These are phyloP conservation scores for Semnopithecus entellus DNA, from an alignment of 2,113 vertebrate species.

Conservation along the genomic window DNA sequence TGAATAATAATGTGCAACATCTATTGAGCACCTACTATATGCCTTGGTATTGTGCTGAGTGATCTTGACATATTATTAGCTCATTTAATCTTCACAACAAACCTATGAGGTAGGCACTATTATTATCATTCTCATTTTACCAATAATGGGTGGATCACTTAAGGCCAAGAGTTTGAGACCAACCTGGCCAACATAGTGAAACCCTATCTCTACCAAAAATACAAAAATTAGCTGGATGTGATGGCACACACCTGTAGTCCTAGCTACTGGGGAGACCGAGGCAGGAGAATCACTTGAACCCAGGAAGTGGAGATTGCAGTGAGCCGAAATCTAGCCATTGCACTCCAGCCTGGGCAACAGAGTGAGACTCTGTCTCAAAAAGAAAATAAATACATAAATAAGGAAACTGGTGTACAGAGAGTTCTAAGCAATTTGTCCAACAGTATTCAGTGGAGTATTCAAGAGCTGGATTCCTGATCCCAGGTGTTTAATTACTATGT, in stretches of 20 bases:
- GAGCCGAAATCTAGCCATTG: too few relatives aligned
- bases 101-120: background rate
- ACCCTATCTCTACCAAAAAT: too few relatives aligned
- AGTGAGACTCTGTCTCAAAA: too few relatives aligned
- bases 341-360: too few relatives aligned
- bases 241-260: too few relatives aligned
- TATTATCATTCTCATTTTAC: constrained; percentile 16
- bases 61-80: background rate
- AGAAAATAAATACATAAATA: background rate
- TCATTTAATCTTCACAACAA: background rate
- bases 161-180: too few relatives aligned
- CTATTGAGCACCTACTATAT: background rate
- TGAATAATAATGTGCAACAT: background rate
- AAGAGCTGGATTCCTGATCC: background rate
- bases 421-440: background rate
- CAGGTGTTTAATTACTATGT: background rate
- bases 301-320: too few relatives aligned
- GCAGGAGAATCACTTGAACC: too few relatives aligned
- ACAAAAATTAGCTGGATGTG: too few relatives aligned
- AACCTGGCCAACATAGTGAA: too few relatives aligned
- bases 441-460: background rate
- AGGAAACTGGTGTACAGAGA: background rate
- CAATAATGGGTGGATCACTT: too few relatives aligned
- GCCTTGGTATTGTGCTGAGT: background rate
- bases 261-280: too few relatives aligned